phyloP scores from a whole-genome alignment of 2,797 vertebrate genomes.

The Ispidina picta region DNA sequence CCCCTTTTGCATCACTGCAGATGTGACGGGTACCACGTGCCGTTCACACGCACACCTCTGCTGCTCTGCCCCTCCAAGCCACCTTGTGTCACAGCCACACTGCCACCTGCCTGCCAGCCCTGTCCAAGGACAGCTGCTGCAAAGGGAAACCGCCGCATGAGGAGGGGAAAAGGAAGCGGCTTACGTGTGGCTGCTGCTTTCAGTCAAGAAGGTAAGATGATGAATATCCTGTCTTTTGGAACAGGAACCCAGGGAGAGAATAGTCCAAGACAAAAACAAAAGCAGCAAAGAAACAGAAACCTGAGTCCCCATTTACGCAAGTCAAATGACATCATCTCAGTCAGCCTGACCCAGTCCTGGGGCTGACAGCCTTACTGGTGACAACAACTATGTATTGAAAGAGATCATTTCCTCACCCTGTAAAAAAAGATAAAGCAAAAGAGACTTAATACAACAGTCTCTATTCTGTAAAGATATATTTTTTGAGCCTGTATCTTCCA shows the following conservation, averaged over 20 bases:
- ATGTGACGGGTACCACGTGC: not conserved
- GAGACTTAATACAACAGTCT: not conserved
- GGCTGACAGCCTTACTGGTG: not conserved
- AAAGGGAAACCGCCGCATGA: not conserved
- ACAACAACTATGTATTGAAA: not conserved
- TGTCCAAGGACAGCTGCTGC: not conserved
- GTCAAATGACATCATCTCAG: not conserved
- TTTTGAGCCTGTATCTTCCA: not conserved
- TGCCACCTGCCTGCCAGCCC: not conserved
- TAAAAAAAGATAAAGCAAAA: not conserved
- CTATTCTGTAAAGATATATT: not conserved
- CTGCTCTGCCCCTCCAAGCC: not conserved
- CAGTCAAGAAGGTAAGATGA: not conserved
- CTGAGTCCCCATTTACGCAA: not conserved
- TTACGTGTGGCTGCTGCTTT: not conserved
- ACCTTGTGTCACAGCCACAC: fast-evolving
- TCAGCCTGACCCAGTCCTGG: not conserved
- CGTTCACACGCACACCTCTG: fast-evolving
- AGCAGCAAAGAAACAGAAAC: slow-evolving; percentile 9
- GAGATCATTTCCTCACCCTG: not conserved
- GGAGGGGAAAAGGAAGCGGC: not conserved
- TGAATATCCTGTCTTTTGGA: slow-evolving; percentile 40
- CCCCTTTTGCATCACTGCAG: not conserved
- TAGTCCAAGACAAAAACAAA: not conserved
- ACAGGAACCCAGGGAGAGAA: slow-evolving; percentile 26